Percentiles rank a stretch among this genome's conserved stretches.
Conservation (phyloP, 2,797 vertebrate species). For the Urosaurus nigricauda region DNA sequence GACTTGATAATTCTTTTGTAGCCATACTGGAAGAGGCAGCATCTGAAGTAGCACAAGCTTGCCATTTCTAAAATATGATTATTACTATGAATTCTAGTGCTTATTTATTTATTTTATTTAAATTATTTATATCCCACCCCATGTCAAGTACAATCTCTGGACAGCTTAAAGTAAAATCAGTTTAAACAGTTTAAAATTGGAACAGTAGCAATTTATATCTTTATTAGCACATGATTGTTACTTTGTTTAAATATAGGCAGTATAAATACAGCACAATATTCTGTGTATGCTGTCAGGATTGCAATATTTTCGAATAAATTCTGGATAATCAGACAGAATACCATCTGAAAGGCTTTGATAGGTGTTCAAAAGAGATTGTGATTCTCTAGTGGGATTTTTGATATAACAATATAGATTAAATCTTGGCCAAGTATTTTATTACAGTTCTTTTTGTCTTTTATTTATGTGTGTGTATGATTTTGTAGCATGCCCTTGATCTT, state of each 20-base stretch:
- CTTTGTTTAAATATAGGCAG: too few relatives aligned
- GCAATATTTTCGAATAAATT: not conserved
- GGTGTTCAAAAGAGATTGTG: not conserved
- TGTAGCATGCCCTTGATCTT: slow-evolving; percentile 93
- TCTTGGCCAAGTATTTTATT: not conserved
- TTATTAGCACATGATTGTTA: too few relatives aligned
- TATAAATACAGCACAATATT: too few relatives aligned
- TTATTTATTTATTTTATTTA: too few relatives aligned
- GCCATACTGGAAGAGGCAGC: slow-evolving; percentile 1
- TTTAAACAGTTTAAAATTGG: too few relatives aligned
- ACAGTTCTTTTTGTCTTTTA: not conserved
- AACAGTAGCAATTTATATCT: too few relatives aligned
- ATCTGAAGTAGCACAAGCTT: not conserved
- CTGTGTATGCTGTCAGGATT: not conserved
- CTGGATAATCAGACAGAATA: not conserved
- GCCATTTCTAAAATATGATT: not conserved
- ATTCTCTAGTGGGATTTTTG: not conserved
- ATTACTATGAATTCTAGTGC: too few relatives aligned
- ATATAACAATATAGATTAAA: not conserved
- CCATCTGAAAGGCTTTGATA: not conserved
- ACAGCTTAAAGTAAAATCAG: too few relatives aligned
- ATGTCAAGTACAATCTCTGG: too few relatives aligned
- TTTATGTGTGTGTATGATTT: slow-evolving; percentile 40
- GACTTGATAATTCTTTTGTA: not conserved
- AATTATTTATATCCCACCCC: too few relatives aligned